These are phyloP conservation scores for Speoplatyrhinus poulsoni DNA, from an alignment of 2,113 vertebrate species.

Conservation along the genomic window DNA sequence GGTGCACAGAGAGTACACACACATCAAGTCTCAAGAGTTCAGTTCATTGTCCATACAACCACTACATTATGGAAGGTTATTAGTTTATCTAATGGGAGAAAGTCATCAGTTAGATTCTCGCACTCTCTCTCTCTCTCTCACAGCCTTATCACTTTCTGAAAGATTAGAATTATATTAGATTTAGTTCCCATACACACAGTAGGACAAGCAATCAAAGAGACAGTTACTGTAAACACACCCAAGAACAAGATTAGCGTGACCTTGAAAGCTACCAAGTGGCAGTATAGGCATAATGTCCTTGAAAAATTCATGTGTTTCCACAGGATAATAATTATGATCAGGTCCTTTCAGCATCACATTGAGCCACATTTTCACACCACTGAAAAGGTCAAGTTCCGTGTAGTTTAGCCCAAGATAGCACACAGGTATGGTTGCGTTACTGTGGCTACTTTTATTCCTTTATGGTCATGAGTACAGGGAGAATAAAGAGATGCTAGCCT, in stretches of 20 bases:
- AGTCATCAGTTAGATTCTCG: no score
- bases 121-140: not conserved
- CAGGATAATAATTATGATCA: not conserved
- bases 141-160: not conserved
- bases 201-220: not conserved
- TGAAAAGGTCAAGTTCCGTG: slow-evolving; percentile 14
- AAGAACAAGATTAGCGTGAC: slow-evolving; percentile 12
- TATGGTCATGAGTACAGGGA: no score
- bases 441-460: no score
- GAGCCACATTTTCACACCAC: not conserved
- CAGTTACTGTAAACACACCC: not conserved
- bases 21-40: not conserved
- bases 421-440: no score
- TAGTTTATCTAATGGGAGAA: no score
- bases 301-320: not conserved
- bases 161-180: not conserved
- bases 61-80: no score
- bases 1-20: no score
- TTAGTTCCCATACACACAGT: not conserved
- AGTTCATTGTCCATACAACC: no score
- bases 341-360: not conserved
- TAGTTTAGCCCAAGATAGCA: no score
- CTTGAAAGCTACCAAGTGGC: slow-evolving; percentile 9
- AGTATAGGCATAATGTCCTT: not conserved
- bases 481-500: no score